Evolutionary conservation across 2,113 vertebrate genomes (phyloP).

Genomic region (Heterocephalus glaber): DNA sequence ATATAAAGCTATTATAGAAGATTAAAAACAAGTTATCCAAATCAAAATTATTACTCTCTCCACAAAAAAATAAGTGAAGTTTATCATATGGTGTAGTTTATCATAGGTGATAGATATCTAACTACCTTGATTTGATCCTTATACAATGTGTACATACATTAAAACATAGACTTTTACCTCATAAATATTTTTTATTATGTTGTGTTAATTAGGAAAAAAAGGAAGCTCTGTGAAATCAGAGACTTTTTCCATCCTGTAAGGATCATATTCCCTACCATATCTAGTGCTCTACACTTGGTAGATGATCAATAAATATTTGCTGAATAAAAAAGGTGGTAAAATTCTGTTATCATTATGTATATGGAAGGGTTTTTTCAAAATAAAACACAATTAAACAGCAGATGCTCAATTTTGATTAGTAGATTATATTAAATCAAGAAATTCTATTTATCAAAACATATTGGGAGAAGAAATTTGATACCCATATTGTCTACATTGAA

Average conservation of each 20-base stretch:
- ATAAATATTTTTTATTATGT: background rate
- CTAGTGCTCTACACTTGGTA: background rate
- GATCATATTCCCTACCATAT: background rate
- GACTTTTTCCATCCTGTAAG: background rate
- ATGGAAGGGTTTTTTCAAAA: background rate
- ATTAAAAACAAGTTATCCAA: background rate
- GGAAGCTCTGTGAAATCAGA: background rate
- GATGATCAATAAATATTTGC: background rate
- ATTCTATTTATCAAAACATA: background rate
- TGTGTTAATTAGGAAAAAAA: background rate
- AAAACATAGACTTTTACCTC: background rate
- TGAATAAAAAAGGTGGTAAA: too few relatives aligned
- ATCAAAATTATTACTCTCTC: background rate
- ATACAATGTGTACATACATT: background rate
- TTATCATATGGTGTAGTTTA: background rate
- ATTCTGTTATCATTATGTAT: background rate
- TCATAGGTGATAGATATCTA: background rate
- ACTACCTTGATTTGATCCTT: background rate
- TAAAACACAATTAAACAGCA: background rate
- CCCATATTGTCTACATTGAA: background rate
- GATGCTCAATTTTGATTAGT: background rate
- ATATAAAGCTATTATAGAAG: background rate
- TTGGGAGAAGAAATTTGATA: background rate
- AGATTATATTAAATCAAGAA: background rate
- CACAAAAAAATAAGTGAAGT: background rate